phyloP scores from a whole-genome alignment of 2,113 vertebrate genomes.

The Ceyx melanurus region DNA sequence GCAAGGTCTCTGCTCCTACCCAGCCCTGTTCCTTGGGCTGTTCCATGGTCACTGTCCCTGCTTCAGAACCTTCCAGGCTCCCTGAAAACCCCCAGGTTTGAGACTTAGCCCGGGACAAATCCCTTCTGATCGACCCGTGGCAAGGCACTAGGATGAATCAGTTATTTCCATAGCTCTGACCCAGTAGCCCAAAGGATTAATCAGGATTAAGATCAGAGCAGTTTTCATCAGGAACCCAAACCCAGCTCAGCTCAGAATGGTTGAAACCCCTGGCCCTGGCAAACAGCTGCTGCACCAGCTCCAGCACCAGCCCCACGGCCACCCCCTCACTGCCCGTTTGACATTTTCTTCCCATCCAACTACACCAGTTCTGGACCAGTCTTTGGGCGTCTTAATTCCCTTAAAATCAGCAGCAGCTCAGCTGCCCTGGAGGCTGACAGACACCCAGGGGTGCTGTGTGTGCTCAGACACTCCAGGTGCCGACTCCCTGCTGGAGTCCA shows the following conservation, averaged over 20 bases:
- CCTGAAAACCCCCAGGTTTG: neutral
- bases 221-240: neutral
- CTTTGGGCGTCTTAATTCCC: too few species aligned
- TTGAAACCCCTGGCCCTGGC: neutral
- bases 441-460: accelerated
- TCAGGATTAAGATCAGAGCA: neutral
- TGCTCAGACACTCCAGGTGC: neutral
- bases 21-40: too few species aligned
- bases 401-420: accelerated
- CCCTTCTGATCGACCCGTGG: accelerated
- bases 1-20: neutral
- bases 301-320: neutral
- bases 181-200: neutral
- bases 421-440: neutral
- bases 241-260: neutral
- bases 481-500: accelerated
- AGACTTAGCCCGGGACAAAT: neutral
- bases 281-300: neutral
- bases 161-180: neutral
- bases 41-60: accelerated
- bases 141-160: neutral
- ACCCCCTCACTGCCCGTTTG: accelerated
- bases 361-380: accelerated
- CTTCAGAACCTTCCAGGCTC: accelerated
- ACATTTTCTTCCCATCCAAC: neutral